Evolutionary conservation across 2,888 invertebrate species (phyloP), one percentile per base, ranked within the genome.

Genomic region (Ophioninae sp.): DNA sequence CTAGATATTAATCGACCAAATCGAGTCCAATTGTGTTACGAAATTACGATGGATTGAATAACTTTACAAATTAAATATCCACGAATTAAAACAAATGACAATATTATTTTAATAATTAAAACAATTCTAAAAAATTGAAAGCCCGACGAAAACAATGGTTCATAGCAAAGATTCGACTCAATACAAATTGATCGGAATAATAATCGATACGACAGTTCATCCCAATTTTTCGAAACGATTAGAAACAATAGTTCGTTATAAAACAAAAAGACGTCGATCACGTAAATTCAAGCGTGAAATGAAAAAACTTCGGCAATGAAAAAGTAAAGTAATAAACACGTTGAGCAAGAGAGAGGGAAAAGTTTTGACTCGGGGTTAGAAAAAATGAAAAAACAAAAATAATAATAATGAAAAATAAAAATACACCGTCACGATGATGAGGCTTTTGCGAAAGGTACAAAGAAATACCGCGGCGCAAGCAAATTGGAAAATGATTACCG

Each of bases 401-500:
- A 64, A 30, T 8, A 6, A 58, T 20, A 20, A 59, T n/a, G 30
- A 64, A 64, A 64, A 30, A 58, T 1, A 58, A 59, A 22, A 59
- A 64, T 17, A 8, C 30, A 13, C n/a, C 37, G 17, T 17, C 17
- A 64, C 37, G 22, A 44, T 20, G 6, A 65, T 10, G 23, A 64
- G 51, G 51, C 64, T n/a, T 74, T 61, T 44, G 10, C 41, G 20
- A 65, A 79, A 41, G 23, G 41, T 20, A 39, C 9, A 64, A 56
- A 56, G 20, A 39, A 44, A 41, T 23, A 9, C 41, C 22, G 23
- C 17, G 17, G 6, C 10, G 37, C 20, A 44, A 78, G 41, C 22
- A 20, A 6, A 51, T 58, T 56, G 58, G 61, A 79, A 58, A 79
- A 64, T 64, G 0, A n/a, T 64, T 44, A 51, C 56, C n/a, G 51